phyloP scores from a whole-genome alignment of 1,140 invertebrate genomes.

The Liolophura sinensis region DNA sequence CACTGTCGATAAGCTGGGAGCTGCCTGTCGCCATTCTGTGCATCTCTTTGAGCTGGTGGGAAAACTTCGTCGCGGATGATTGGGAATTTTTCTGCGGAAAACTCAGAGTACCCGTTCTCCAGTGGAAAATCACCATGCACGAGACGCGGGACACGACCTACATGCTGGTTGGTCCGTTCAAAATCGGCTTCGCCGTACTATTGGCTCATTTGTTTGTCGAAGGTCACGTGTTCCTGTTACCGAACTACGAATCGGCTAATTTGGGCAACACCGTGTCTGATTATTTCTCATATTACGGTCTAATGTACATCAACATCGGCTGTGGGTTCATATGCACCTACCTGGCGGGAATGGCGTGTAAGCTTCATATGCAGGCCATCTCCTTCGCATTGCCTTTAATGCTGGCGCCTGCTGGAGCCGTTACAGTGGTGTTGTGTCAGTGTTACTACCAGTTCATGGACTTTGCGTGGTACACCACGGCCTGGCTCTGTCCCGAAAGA shows the following conservation, averaged over 20 bases:
- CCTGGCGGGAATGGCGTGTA: conserved; percentile 49
- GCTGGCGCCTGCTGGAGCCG: conserved; percentile 37
- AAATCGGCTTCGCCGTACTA: conserved; percentile 39
- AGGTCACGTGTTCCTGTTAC: conserved; percentile 10
- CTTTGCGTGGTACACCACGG: conserved; percentile 36
- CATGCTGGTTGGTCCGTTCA: conserved; percentile 42
- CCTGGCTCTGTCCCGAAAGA: conserved; percentile 33
- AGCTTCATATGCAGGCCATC: conserved; percentile 52
- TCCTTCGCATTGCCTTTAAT: conserved; percentile 49
- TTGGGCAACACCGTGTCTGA: conserved; percentile 6
- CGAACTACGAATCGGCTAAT: conserved; percentile 7
- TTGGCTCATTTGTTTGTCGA: conserved; percentile 22
- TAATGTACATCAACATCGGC: conserved; percentile 45
- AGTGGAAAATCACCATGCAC: conserved; percentile 36
- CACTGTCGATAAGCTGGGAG: conserved; percentile 67
- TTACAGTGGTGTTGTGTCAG: conserved; percentile 40
- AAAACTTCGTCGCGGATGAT: conserved; percentile 86
- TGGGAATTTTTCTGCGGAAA: conserved; percentile 39
- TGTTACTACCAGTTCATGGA: conserved; percentile 40
- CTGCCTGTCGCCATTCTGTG: conserved; percentile 82
- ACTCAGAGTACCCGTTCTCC: conserved; percentile 35
- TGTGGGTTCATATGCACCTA: conserved; percentile 47
- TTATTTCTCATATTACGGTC: conserved; percentile 33
- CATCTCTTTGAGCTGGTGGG: conserved; percentile 95
- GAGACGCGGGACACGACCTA: conserved; percentile 42